Base-by-base conservation (phyloP, 1,140 invertebrate genomes). In the Idris sp. region DNA sequence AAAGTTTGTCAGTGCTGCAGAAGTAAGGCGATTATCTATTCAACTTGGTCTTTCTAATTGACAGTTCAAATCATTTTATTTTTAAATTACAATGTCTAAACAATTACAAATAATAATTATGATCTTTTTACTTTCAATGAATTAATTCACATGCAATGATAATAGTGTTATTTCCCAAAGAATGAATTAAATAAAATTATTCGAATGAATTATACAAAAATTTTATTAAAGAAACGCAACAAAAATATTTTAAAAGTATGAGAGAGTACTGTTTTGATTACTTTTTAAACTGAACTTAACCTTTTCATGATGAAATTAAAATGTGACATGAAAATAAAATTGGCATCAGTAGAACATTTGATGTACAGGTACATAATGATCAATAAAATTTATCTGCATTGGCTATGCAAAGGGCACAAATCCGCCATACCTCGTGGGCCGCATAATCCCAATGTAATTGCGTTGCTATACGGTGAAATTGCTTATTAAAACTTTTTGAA, bases 401-500 rank as follows among this genome's bases (percentile, higher is more conserved):
- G 65, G 61, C 54, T 76, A 76, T 76, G 74, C 74, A 76, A 69
- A 76, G 62, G 74, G 74, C 51, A 76, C 74, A 76, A 73, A 68
- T 76, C 62, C 62, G 62, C 36, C 62, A 58, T 76, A 72, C 68
- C 62, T 73, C 49, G 62, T 76, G 64, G 74, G 67, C 74, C 62
- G 74, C 74, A 76, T 76, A 76, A 76, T 72, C 74, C 74, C 68
- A 73, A 80, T 80, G 78, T 83, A 83, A 83, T 83, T 84, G 75
- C 81, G 75, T 78, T 77, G 76, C 80, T 81, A 79, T 76, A 71
- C 78, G 80, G 81, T 83, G 78, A 87, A 86, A 86, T 86, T 85
- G 84, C 83, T 86, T 86, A 86, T 86, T 86, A 87, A 84, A 81
- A 81, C 76, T 78, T 78, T 87, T 84, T 85, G 81, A 83, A 86